Conservation (phyloP, 2,113 vertebrate genomes). For the Silurus asotus region DNA sequence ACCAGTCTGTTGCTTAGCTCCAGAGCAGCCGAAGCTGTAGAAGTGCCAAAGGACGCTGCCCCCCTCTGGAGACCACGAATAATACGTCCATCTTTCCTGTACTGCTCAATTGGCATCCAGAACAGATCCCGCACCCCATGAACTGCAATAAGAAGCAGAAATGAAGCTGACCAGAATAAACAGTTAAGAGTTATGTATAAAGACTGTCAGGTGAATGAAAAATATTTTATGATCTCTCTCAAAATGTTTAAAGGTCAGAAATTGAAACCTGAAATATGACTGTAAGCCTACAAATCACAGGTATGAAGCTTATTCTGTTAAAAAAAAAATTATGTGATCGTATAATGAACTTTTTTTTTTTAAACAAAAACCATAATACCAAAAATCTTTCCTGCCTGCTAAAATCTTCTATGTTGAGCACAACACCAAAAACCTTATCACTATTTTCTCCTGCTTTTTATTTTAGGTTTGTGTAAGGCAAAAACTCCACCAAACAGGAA, state of each 20-base stretch:
- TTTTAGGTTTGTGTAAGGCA: background rate
- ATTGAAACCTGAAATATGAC: background rate
- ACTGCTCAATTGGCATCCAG: conserved; percentile 92
- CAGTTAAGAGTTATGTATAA: background rate
- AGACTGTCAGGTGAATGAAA: background rate
- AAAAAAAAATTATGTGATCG: background rate
- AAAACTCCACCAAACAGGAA: background rate
- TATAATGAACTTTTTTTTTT: background rate
- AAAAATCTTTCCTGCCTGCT: background rate
- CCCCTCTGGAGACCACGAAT: conserved; percentile 89
- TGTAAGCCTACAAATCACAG: background rate
- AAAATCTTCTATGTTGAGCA: background rate
- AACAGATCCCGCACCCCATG: conserved; percentile 90
- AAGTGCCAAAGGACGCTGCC: conserved; percentile 88
- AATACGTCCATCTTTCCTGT: conserved; percentile 88
- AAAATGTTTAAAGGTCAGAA: too few species aligned
- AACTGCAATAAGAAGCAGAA: conserved; percentile 67
- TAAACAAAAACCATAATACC: background rate
- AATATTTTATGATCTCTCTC: too few species aligned
- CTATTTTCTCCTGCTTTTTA: background rate
- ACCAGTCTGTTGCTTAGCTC: conserved; percentile 92
- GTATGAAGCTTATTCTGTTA: background rate
- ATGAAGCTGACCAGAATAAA: background rate
- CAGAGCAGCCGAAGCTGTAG: conserved; percentile 86
- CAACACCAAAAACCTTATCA: background rate